Conservation (phyloP, 2,113 vertebrate genomes). For the Onychostruthus taczanowskii region DNA sequence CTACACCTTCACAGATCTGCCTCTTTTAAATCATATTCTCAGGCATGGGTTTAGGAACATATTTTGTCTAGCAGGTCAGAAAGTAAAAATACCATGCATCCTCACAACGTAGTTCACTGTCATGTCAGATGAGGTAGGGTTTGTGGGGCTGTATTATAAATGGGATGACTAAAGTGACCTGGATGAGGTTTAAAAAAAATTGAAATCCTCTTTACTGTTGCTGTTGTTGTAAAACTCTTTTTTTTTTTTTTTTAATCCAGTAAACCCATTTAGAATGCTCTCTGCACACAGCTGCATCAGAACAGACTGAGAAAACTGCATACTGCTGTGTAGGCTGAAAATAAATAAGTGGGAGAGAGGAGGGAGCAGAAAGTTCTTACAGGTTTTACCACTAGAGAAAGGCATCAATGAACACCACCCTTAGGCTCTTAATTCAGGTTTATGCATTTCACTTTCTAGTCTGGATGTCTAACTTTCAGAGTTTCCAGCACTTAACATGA, state of each 20-base stretch:
- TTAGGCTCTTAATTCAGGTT: neutral
- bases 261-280: neutral
- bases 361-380: neutral
- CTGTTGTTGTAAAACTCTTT: neutral
- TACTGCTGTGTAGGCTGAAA: neutral
- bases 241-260: neutral
- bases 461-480: neutral
- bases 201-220: neutral
- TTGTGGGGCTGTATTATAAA: neutral
- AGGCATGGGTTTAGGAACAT: neutral
- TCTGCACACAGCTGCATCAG: neutral
- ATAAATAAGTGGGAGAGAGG: neutral
- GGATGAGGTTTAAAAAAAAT: neutral
- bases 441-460: neutral
- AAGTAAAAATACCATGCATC: neutral
- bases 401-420: neutral
- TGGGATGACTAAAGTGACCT: neutral
- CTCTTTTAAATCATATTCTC: neutral
- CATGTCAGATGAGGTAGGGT: neutral
- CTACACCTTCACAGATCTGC: neutral
- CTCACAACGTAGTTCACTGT: neutral
- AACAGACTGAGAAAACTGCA: neutral
- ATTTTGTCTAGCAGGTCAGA: neutral
- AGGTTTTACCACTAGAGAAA: neutral
- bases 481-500: neutral